phyloP scores from a whole-genome alignment of 2,113 vertebrate genomes.

The Crypturellus undulatus region DNA sequence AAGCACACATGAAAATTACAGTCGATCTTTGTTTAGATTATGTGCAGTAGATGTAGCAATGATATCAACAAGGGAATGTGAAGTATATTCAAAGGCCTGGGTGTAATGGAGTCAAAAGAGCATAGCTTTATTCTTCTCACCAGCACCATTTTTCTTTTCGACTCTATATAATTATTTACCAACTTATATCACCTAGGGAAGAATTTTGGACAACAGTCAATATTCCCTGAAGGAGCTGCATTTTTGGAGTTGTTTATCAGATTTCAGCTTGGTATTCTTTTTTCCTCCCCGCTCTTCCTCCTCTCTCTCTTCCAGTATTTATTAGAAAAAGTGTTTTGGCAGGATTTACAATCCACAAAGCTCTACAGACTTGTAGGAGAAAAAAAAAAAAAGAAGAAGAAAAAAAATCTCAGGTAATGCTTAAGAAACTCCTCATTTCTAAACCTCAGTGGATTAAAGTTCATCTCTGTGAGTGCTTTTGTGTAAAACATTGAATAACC shows the following conservation, averaged over 20 bases:
- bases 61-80: background rate
- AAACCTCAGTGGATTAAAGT: conserved; percentile 64
- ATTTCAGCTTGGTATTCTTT: background rate
- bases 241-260: background rate
- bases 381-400: background rate
- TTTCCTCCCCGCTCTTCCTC: background rate
- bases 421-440: conserved; percentile 69
- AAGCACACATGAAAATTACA: background rate
- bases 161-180: background rate
- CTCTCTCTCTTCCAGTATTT: background rate
- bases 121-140: background rate
- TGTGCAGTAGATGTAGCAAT: background rate
- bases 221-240: background rate
- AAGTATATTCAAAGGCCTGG: background rate
- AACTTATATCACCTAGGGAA: background rate
- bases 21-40: background rate
- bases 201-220: background rate
- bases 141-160: background rate
- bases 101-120: background rate
- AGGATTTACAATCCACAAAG: conserved; percentile 38
- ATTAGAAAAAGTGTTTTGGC: background rate
- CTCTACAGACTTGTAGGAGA: background rate
- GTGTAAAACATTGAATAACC: conserved; percentile 61
- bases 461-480: conserved; percentile 50
- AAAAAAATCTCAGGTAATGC: conserved; percentile 46